Conservation (phyloP, 1,140 invertebrate species). For the Drosophila ercepeae region DNA sequence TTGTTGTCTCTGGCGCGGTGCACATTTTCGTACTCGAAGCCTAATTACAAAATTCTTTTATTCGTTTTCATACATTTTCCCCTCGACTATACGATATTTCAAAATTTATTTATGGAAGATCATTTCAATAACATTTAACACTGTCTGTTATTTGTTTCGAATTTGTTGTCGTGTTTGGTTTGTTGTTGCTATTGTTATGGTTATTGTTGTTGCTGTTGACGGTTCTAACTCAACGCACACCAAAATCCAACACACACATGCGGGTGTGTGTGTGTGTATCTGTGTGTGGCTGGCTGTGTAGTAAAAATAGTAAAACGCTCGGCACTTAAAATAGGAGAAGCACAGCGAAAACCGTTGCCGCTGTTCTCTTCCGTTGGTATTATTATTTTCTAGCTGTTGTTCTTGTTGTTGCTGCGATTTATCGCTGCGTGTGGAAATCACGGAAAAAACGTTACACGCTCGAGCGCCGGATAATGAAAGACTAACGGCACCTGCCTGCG, state of each 20-base stretch:
- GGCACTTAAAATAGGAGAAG: conserved; percentile 59
- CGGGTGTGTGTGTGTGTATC: conserved; percentile 28
- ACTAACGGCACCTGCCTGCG: conserved; percentile 48
- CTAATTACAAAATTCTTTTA: neutral
- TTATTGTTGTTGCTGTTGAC: conserved; percentile 17
- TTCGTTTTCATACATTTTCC: conserved; percentile 33
- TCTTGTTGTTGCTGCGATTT: conserved; percentile 28
- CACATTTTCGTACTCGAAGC: neutral
- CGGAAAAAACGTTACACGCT: conserved; percentile 68
- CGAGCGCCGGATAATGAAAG: conserved; percentile 74
- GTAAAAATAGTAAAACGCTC: conserved; percentile 58
- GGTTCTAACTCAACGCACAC: conserved; percentile 11
- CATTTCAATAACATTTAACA: conserved; percentile 50
- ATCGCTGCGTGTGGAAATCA: conserved; percentile 44
- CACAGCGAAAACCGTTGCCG: conserved; percentile 40
- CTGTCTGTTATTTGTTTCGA: conserved; percentile 12
- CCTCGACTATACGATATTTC: conserved; percentile 7
- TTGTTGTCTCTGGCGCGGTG: neutral
- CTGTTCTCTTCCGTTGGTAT: conserved; percentile 35
- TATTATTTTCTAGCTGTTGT: conserved; percentile 27
- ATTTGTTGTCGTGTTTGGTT: too few species aligned
- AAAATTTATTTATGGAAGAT: conserved; percentile 56
- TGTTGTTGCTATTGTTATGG: conserved; percentile 10
- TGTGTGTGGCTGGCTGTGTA: conserved; percentile 45
- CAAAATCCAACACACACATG: conserved; percentile 5